Evolutionary conservation across 2,888 invertebrate genomes (phyloP), one percentile per base, ranked within the genome.

Genomic region (Cremastinae sp.): DNA sequence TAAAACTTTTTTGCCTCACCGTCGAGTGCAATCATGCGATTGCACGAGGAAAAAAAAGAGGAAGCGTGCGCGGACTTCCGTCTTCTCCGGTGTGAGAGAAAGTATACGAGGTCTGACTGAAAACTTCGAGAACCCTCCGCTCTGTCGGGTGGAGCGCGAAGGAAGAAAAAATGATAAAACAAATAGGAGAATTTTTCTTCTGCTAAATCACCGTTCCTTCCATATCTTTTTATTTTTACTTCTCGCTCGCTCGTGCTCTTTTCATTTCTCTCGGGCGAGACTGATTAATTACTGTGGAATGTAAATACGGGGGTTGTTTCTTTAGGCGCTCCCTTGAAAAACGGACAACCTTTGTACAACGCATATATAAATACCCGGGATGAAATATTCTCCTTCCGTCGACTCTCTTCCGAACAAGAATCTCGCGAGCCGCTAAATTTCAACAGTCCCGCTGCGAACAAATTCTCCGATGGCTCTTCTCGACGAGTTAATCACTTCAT

Each of bases 241-340:
- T 28, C 43, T 64, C 64, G 41, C 53, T 28, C 53, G 56, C 12
- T 65, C 14, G 39, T 47, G 45, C 22, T 66, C 61, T 51, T 22
- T 35, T 18, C 55, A 14, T 53, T 43, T 43, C 37, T 55, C 35
- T 22, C 51, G 51, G 51, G 68, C 62, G 77, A 75, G 80, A 81
- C 76, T 85, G 86, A 86, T 85, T 85, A 85, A 86, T 86, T 79
- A 80, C 80, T 68, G 39, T 65, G 78, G 78, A 82, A 84, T 84
- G 81, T 81, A 79, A 81, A 83, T 73, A 78, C 75, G 68, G 69
- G 68, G 78, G 78, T 79, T 83, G 84, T 85, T 85, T 83, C 82
- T 80, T 84, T 80, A 84, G 84, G 83, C 78, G 70, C 55, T 79
- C 61, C 73, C 75, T 75, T 75, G 83, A 84, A 84, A 84, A 80